phyloP scores from a whole-genome alignment of 2,888 invertebrate genomes.

The Coronaproctus castanopsis region DNA sequence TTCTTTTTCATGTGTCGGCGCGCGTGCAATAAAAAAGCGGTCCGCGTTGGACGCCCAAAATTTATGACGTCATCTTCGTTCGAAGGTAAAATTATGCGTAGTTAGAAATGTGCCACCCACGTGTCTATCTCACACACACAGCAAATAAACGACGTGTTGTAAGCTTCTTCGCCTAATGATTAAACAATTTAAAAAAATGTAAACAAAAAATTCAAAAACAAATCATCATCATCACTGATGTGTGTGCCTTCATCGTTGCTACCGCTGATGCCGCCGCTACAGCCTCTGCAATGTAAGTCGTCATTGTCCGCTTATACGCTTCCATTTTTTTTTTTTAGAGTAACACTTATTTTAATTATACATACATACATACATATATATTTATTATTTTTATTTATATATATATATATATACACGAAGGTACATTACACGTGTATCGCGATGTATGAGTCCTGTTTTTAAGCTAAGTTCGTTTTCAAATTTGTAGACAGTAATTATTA shows the following conservation, averaged over 20 bases:
- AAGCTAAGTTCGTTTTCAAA: neutral
- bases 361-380: neutral
- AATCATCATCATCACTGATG: slow-evolving; percentile 6
- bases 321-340: slow-evolving; percentile 3
- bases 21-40: slow-evolving; percentile 24
- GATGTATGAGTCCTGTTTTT: neutral
- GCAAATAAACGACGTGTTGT: slow-evolving; percentile 6
- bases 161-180: neutral
- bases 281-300: slow-evolving; percentile 17
- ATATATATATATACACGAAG: neutral
- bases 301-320: slow-evolving; percentile 16
- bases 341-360: neutral
- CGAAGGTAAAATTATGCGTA: slow-evolving; percentile 27
- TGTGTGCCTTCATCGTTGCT: slow-evolving; percentile 15
- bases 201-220: neutral
- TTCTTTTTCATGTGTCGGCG: neutral
- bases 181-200: neutral
- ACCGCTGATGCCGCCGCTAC: neutral
- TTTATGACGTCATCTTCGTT: slow-evolving; percentile 29
- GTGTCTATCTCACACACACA: too few species aligned
- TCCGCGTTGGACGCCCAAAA: slow-evolving; percentile 29
- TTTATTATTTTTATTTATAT: neutral
- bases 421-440: too few species aligned
- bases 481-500: neutral
- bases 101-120: slow-evolving; percentile 11